Conservation (phyloP, 2,888 invertebrate genomes). For the Tinea trinotella region DNA sequence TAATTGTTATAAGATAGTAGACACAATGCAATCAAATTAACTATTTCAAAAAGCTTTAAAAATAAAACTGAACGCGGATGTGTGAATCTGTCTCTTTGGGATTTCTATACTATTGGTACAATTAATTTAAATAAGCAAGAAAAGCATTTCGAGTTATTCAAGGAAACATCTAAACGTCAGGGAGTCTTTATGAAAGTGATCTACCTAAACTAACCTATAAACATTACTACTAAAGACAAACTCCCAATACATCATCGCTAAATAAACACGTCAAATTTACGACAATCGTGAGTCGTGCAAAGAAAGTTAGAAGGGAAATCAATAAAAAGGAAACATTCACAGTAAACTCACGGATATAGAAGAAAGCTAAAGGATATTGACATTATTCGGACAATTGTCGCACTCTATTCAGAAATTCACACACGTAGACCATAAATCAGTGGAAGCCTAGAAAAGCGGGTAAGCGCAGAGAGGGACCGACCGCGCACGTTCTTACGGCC, state of each 20-base stretch:
- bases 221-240: not conserved
- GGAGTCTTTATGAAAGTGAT: not conserved
- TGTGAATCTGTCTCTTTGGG: too few species aligned
- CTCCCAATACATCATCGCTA: not conserved
- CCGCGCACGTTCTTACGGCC: constrained; percentile 1
- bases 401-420: constrained; percentile 18
- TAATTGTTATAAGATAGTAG: too few species aligned
- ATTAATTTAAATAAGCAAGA: too few species aligned
- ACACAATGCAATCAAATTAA: too few species aligned
- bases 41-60: too few species aligned
- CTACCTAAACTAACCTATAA: not conserved
- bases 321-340: constrained; percentile 3
- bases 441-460: constrained; percentile 1
- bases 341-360: constrained; percentile 6
- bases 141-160: too few species aligned
- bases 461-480: not conserved
- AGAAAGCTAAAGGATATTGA: constrained; percentile 17
- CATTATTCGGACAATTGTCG: constrained; percentile 19
- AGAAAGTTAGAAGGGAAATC: not conserved
- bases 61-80: too few species aligned
- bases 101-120: too few species aligned
- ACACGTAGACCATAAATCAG: constrained; percentile 16
- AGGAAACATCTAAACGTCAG: too few species aligned
- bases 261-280: constrained; percentile 7
- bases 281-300: not conserved